Conservation (phyloP, 2,888 invertebrate genomes). For the Cerastis rubricosa region DNA sequence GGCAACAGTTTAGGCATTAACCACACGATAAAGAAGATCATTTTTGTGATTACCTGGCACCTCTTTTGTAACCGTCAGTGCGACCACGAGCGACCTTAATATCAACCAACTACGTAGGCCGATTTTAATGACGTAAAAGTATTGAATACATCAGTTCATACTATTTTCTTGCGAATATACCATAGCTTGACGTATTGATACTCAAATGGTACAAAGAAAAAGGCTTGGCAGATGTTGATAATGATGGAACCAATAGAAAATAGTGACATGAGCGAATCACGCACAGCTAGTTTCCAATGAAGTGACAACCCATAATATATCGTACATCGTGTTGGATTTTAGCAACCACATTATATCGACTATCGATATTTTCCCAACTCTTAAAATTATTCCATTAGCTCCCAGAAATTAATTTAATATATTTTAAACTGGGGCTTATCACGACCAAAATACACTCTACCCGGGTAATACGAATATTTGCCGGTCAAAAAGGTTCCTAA, state of each 20-base stretch:
- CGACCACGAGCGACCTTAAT: not conserved
- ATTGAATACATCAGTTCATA: not conserved
- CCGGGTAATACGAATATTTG: constrained; percentile 61
- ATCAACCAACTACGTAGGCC: not conserved
- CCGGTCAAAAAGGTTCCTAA: constrained; percentile 64
- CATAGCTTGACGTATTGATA: not conserved
- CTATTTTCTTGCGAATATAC: not conserved
- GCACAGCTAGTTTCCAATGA: not conserved
- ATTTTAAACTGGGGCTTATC: constrained; percentile 62
- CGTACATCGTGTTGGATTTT: not conserved
- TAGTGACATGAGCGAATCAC: not conserved
- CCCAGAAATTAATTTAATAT: constrained; percentile 69
- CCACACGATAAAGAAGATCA: not conserved
- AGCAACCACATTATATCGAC: not conserved
- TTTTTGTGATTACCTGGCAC: not conserved
- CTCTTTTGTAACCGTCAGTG: not conserved
- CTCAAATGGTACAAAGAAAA: not conserved
- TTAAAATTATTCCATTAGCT: constrained; percentile 45
- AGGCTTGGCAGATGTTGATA: too few species aligned
- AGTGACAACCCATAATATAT: not conserved
- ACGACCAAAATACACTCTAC: constrained; percentile 49
- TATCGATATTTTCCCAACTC: constrained; percentile 33
- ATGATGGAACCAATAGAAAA: not conserved
- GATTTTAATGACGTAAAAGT: not conserved
- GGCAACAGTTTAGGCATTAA: too few species aligned